Base-by-base conservation (phyloP, 2,797 vertebrate genomes). In the Enoplosus armatus region DNA sequence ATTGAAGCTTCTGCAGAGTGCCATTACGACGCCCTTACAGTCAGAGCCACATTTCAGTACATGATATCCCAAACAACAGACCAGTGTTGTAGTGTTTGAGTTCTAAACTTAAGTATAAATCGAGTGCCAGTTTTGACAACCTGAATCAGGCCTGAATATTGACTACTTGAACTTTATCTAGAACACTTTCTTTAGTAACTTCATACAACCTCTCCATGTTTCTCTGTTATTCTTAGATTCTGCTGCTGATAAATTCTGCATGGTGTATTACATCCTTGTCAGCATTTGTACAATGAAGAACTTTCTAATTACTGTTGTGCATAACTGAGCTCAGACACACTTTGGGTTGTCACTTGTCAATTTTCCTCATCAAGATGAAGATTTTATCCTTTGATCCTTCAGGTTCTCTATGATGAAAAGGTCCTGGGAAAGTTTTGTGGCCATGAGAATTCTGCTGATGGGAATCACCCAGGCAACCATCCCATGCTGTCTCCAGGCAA, bases 1-100 rank as follows among this genome's bases (percentile, higher is more conserved):
- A 93, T 98, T 0, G 97, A 98, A 65, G 90, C 93, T 0, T 97
- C 97, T 0, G 87, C 86, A 59, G 82, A 93, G 89, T 98, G 97
- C 1, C 87, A 93, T 29, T 96, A 97, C 16, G 97, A 98, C 85
- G 93, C 92, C 16, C 92, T 98, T 50, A 95, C 95, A 96, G 97
- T 99, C 87, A 91, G 90, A 79, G 29, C 31, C 15, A 64, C 31
- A 64, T 62, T 63, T 72, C 8, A 75, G 62, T 24, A 63, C 41
- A 69, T 27, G 12, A 55, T 50, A 65, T 66, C 27, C 18, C 35
- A 73, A 75, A 71, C 8, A 60, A 71, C n/a, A 66, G 2, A 70
- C 5, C 18, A 59, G n/a, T 24, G 55, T 15, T 75, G 22, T 9
- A 41, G 31, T 31, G 39, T 53, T 69, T 67, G 4, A 67, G 12